phyloP scores from a whole-genome alignment of 2,888 invertebrate species.

The Hydraecia micacea region DNA sequence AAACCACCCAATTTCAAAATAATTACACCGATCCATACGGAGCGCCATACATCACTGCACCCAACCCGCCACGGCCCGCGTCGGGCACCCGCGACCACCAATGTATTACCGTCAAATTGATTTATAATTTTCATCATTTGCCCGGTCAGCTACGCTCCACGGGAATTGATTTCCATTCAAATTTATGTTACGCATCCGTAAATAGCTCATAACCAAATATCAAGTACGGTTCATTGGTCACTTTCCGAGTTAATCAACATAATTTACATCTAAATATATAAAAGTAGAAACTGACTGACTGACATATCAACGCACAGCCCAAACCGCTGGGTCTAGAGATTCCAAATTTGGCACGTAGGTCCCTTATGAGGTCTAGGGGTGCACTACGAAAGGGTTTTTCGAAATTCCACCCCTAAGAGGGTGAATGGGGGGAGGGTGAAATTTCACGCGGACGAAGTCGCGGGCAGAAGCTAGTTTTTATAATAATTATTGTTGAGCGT shows the following conservation, averaged over 20 bases:
- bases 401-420: no score
- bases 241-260: constrained; percentile 46
- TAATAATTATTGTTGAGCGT: constrained; percentile 45
- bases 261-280: no score
- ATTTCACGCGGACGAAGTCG: no score
- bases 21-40: constrained; percentile 23
- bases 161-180: constrained; percentile 67
- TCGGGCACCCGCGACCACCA: constrained; percentile 49
- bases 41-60: constrained; percentile 43
- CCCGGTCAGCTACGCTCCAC: constrained; percentile 59
- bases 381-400: no score
- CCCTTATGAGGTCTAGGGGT: no score
- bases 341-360: no score
- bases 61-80: constrained; percentile 16
- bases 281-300: no score
- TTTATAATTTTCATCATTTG: constrained; percentile 73
- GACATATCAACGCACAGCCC: no score
- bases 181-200: constrained; percentile 62
- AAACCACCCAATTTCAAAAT: constrained; percentile 19
- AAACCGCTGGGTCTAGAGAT: no score
- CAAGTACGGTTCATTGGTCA: constrained; percentile 60
- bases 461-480: no score
- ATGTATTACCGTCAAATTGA: constrained; percentile 70
- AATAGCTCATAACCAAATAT: constrained; percentile 59
- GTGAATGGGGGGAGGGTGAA: no score